Evolutionary conservation across 2,113 vertebrate genomes (phyloP), one percentile per base, ranked within the genome.

Genomic region (Gymnogyps californianus): DNA sequence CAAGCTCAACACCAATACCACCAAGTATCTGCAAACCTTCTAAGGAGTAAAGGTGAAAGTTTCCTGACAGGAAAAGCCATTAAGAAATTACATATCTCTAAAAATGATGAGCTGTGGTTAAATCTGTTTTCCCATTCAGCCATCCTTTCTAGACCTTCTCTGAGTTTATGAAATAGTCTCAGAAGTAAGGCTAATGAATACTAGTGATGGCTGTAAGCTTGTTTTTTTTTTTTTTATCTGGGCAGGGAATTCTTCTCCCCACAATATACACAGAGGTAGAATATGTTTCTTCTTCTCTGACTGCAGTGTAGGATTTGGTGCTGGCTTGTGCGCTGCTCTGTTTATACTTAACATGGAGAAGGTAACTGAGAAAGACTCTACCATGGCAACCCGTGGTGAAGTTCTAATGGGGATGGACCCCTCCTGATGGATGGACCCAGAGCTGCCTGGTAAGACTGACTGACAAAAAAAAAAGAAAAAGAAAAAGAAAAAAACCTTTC

Each of bases 341-440:
- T 42, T 32, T 34, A 6, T 42, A 32, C n/a, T n/a, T 49, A 31
- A 7, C 9, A 59, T 5, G 28, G 15, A 89, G 24, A 57, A 26
- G 6, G 15, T 25, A 22, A 21, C 11, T 36, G 20, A 51, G 57
- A 34, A 69, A 57, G 34, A 25, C 31, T 47, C 26, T 66, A 15
- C 20, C 3, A 1, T 4, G 11, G 36, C 40, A 18, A 47, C 18
- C 15, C 4, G 4, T 7, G 2, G 3, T 72, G 42, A 26, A 22
- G 26, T 16, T 52, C 31, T 62, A 28, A 16, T 6, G 9, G 20
- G 24, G 22, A 66, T 61, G 20, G 17, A 58, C 36, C 11, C 3
- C 6, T 42, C 4, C 16, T n/a, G 19, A 31, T 2, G n/a, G 9
- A 31, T 34, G 32, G 44, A 59, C 26, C 16, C 10, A 34, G 57